Evolutionary conservation across 2,888 invertebrate genomes (phyloP).

Genomic region (Oligia strigilis): DNA sequence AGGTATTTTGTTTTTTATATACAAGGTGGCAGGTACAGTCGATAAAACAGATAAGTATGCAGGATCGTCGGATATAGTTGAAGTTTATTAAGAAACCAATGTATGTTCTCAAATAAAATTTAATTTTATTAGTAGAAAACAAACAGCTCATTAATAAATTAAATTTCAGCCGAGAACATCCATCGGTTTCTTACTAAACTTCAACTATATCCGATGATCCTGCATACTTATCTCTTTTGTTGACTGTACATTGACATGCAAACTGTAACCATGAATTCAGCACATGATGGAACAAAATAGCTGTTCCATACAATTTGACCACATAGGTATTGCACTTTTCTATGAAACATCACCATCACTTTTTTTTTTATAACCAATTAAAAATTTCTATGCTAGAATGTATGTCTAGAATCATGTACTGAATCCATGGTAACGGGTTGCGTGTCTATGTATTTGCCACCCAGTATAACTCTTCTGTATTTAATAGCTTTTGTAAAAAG

Average conservation of each 20-base stretch:
- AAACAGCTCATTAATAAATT: too few relatives aligned
- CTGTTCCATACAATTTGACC: not conserved
- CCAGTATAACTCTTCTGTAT: not conserved
- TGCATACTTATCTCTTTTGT: too few relatives aligned
- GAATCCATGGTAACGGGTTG: not conserved
- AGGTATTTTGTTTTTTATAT: conserved; percentile 16
- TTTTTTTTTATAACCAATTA: not conserved
- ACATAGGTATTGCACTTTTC: not conserved
- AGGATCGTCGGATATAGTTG: too few relatives aligned
- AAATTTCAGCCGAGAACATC: too few relatives aligned
- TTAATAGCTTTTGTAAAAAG: not conserved
- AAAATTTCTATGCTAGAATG: not conserved
- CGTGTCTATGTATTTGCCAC: not conserved
- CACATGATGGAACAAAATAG: not conserved
- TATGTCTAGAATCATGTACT: too few relatives aligned
- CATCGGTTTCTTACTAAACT: too few relatives aligned
- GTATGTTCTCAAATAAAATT: too few relatives aligned
- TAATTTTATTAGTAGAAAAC: too few relatives aligned
- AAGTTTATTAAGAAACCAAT: too few relatives aligned
- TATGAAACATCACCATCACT: not conserved
- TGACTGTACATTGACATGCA: not conserved
- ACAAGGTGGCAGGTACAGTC: not conserved
- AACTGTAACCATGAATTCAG: not conserved
- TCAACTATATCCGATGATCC: too few relatives aligned
- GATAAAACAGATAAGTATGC: too few relatives aligned